Conservation (phyloP, 2,113 vertebrate species). For the Hyperopisus bebe region DNA sequence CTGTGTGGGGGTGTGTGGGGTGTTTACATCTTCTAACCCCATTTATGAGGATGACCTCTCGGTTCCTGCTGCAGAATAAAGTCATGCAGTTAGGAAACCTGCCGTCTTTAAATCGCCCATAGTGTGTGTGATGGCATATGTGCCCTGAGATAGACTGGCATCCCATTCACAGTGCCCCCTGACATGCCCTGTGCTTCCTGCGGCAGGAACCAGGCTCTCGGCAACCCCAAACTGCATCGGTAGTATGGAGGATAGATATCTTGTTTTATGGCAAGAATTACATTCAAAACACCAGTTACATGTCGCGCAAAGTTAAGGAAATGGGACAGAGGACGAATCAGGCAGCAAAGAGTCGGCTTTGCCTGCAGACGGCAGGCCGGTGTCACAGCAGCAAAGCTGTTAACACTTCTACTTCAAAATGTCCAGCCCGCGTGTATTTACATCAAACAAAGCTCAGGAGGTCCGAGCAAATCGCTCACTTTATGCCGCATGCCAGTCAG, state of each 20-base stretch:
- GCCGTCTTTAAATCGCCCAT: background rate
- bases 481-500: background rate
- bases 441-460: constrained; percentile 3
- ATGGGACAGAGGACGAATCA: background rate
- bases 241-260: background rate
- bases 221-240: background rate
- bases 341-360: background rate
- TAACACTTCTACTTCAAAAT: background rate
- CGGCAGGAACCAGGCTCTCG: background rate
- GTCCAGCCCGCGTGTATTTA: background rate
- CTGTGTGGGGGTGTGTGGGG: background rate
- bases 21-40: background rate
- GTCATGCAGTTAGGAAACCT: background rate
- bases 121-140: background rate
- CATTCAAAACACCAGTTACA: background rate
- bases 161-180: background rate
- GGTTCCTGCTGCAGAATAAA: background rate
- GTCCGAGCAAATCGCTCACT: background rate
- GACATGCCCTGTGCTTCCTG: background rate
- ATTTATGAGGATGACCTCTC: background rate
- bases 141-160: background rate
- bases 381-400: background rate
- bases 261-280: background rate
- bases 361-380: background rate
- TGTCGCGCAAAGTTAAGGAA: background rate